Base-by-base conservation (phyloP, 35 echinoderm and acorn worm genomes). In the Chiridota heheva region DNA sequence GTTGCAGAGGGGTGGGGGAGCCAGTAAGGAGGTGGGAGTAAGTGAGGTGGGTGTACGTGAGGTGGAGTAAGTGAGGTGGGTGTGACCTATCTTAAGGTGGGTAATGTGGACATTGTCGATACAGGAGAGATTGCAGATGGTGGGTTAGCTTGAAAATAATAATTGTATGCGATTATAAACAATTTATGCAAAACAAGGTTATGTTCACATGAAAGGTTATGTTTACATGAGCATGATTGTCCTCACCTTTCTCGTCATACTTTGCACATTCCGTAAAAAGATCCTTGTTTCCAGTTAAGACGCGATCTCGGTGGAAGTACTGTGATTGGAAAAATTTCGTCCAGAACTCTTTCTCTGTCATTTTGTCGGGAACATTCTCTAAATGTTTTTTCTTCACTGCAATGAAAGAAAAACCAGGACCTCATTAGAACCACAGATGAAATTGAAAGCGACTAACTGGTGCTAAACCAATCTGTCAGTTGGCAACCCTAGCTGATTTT, bases 221-320 rank as follows among this genome's bases (percentile, higher is more conserved):
- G n/a, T 51, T n/a, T 51, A 51, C 8, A 51, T n/a, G n/a, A n/a
- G n/a, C n/a, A n/a, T n/a, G 6, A 20, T 28, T 25, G 7, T 34
- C 28, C 73, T 15, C 16, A 97, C 94, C 94, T 88, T 91, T 88
- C 36, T 91, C 94, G 48, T 97, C 94, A 35, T 58, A 46, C 41
- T 91, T 97, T 41, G 94, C 94, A 88, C 94, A 91, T 37, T 97
- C 94, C 0, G 94, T 78, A 37, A 97, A 97, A n/a, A 97, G 70
- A 29, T 97, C 94, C 67, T 91, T 91, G 43, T 66, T 91, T 4
- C 91, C 91, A 12, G 72, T 78, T 20, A 88, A 78, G 84, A 97
- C 88, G 18, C 94, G 42, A 72, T 97, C 94, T 45, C 94, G 84
- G 42, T 97, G 94, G 68, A 97, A 97, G 64, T 97, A 97, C 53